A percentile compares a stretch with the other conserved stretches of the same genome.
These are phyloP conservation scores for Thecophora atra DNA, from an alignment of 2,888 invertebrate species.

Conservation along the genomic window DNA sequence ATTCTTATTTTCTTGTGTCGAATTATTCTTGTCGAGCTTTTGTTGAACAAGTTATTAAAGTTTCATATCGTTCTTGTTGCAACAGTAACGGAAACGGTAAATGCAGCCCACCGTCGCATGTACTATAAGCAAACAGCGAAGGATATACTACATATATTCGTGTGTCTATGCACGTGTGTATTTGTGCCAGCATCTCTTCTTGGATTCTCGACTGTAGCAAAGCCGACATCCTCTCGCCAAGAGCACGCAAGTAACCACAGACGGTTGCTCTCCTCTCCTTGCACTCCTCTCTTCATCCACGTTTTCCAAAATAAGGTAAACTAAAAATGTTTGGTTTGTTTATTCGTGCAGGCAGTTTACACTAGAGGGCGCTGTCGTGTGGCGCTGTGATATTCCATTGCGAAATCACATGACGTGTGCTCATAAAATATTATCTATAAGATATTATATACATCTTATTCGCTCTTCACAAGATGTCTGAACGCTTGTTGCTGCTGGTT, in stretches of 20 bases:
- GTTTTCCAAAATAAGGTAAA: constrained; percentile 21
- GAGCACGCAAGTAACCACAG: too few relatives aligned
- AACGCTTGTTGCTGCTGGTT: neutral
- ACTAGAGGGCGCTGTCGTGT: constrained; percentile 29
- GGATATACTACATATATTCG: constrained; percentile 14
- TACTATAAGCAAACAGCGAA: constrained; percentile 32
- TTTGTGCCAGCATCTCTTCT: neutral
- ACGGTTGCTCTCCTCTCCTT: neutral
- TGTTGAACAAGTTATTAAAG: constrained; percentile 16
- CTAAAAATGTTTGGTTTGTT: constrained; percentile 38
- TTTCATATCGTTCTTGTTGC: neutral
- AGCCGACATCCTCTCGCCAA: constrained; percentile 14
- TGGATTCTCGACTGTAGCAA: constrained; percentile 16
- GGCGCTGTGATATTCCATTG: constrained; percentile 35
- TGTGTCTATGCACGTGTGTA: neutral
- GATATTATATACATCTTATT: constrained; percentile 62
- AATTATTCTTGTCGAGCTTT: constrained; percentile 14
- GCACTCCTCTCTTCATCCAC: neutral
- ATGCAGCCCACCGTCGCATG: constrained; percentile 36
- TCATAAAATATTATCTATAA: constrained; percentile 53
- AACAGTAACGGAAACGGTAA: constrained; percentile 31
- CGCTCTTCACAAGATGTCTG: too few relatives aligned
- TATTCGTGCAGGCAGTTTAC: constrained; percentile 31
- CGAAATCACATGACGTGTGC: constrained; percentile 46
- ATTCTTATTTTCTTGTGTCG: too few relatives aligned